Evolutionary conservation across 2,888 invertebrate species (phyloP).

Genomic region (Chrysotoxum bicinctum): DNA sequence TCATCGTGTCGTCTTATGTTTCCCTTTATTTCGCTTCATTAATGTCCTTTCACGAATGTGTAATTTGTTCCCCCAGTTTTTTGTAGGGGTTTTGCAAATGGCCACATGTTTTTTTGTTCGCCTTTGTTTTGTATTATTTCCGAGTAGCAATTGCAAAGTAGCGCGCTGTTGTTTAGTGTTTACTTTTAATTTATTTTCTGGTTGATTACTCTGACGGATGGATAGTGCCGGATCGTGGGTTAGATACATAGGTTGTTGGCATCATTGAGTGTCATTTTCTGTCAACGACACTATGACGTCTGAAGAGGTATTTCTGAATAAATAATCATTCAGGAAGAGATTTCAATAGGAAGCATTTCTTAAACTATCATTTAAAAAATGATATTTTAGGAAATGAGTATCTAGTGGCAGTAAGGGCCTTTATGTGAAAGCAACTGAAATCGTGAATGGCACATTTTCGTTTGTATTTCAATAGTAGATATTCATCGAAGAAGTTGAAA

Average conservation of each 20-base stretch:
- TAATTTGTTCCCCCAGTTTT: background rate
- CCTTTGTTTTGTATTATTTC: conserved; percentile 39
- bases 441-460: too few relatives aligned
- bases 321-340: conserved; percentile 17
- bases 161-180: conserved; percentile 53
- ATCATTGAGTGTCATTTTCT: background rate
- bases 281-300: background rate
- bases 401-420: too few relatives aligned
- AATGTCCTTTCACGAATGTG: conserved; percentile 37
- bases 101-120: conserved; percentile 33
- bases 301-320: background rate
- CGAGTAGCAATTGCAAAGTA: conserved; percentile 47
- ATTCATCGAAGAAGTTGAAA: too few relatives aligned
- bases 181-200: conserved; percentile 69
- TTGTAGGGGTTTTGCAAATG: conserved; percentile 47
- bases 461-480: too few relatives aligned
- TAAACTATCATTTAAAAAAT: background rate
- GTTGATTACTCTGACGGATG: conserved; percentile 33
- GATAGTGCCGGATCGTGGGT: background rate
- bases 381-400: too few relatives aligned
- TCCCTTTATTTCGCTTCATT: conserved; percentile 30
- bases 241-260: conserved; percentile 22
- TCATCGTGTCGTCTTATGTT: conserved; percentile 16
- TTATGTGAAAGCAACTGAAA: too few relatives aligned
- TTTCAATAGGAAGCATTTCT: background rate